Evolutionary conservation across 2,797 vertebrate species (phyloP), one percentile per base, ranked within the genome.

Genomic region (Coranthus polyacanthus): DNA sequence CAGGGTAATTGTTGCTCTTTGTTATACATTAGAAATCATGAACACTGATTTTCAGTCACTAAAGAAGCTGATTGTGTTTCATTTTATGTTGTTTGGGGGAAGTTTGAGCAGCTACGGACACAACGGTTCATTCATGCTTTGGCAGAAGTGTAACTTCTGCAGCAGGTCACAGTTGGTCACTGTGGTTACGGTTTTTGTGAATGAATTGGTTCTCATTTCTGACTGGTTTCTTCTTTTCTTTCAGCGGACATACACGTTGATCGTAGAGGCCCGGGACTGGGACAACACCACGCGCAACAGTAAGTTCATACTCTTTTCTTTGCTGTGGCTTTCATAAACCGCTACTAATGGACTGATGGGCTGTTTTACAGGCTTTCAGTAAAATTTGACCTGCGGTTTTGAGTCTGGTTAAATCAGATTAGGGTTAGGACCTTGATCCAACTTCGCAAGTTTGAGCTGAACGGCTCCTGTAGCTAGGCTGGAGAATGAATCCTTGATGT

Each of bases 191-290:
- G 26, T 29, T 7, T 29, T 29, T 29, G 8, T 29, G 6, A 2
- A 29, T 29, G 26, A 29, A 29, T 29, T 24, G 22, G 22, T 24
- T 24, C 22, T 24, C 22, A 24, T 24, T 29, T 29, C 26, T 59
- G 44, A 79, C 51, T 18, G 3, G 10, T 20, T 36, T 41, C 61
- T 32, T 43, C 41, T 34, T 52, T 36, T 16, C 21, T 51, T 16
- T 58, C 87, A 99, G 98, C 95, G 97, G 75, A 94, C 95, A 0
- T 99, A 95, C 88, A 97, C 98, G 0, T 87, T 99, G 89, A 94
- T 98, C 18, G 78, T 99, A 52, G 96, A 97, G 83, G 97, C 98
- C 46, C 95, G 95, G 96, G 97, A 99, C 83, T 97, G 95, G 97
- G 97, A 99, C 92, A 99, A 99, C 58, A 72, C 60, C 66, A 98